Evolutionary conservation across 2,797 vertebrate species (phyloP).

Genomic region (Mormyrops boulengeri): DNA sequence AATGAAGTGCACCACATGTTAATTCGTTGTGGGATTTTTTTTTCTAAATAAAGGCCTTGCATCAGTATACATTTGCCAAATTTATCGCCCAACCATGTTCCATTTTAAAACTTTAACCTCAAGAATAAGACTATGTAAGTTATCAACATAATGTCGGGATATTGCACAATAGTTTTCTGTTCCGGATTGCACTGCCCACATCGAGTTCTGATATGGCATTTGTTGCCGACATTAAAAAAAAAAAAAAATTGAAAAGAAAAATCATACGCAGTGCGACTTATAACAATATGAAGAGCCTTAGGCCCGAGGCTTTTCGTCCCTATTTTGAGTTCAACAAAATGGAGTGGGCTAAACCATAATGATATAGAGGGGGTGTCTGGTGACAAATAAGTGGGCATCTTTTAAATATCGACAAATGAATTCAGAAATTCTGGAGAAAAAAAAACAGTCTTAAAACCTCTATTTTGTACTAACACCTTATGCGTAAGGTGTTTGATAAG

Average conservation of each 20-base stretch:
- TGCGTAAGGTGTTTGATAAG: neutral
- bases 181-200: neutral
- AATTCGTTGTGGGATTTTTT: neutral
- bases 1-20: neutral
- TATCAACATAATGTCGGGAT: neutral
- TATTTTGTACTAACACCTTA: neutral
- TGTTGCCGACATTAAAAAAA: neutral
- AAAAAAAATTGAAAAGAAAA: neutral
- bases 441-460: neutral
- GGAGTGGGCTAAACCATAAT: slow-evolving; percentile 24
- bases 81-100: neutral
- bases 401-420: neutral
- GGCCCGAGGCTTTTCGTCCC: neutral
- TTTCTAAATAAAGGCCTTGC: neutral
- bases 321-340: slow-evolving; percentile 16
- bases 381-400: neutral
- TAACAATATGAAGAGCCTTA: neutral
- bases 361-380: neutral
- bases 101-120: neutral
- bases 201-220: neutral
- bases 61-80: neutral
- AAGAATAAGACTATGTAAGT: neutral
- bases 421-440: neutral
- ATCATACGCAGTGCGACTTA: neutral
- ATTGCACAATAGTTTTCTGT: neutral